These are phyloP conservation scores for Brachyhypopomus occidentalis DNA, from an alignment of 2,113 vertebrate species.

Conservation along the genomic window DNA sequence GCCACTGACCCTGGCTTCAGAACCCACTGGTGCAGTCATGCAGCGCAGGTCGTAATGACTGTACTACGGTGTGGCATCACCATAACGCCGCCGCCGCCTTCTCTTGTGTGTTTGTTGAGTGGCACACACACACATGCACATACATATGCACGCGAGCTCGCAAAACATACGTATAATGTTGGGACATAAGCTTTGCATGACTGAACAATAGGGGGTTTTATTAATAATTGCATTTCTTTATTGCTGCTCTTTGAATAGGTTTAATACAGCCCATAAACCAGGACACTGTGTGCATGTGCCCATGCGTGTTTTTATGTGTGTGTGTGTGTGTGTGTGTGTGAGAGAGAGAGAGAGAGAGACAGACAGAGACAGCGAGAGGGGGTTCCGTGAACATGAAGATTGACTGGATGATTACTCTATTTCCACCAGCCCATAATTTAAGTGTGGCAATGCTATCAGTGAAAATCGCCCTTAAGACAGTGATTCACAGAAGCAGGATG, in stretches of 20 bases:
- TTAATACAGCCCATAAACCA: slow-evolving; percentile 90
- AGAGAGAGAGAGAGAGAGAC: no score
- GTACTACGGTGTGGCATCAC: slow-evolving; percentile 34
- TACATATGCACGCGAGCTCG: no score
- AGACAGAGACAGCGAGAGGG: neutral
- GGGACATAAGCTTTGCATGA: slow-evolving; percentile 28
- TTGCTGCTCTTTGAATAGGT: slow-evolving; percentile 26
- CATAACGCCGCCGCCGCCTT: slow-evolving; percentile 20
- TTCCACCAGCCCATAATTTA: slow-evolving; percentile 85
- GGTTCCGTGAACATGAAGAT: slow-evolving; percentile 77
- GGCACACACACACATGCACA: slow-evolving; percentile 5
- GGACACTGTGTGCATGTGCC: slow-evolving; percentile 67
- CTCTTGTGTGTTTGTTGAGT: neutral
- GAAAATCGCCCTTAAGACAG: slow-evolving; percentile 68
- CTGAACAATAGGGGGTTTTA: slow-evolving; percentile 43
- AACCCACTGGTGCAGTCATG: slow-evolving; percentile 23
- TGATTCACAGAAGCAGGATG: slow-evolving; percentile 67
- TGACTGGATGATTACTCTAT: slow-evolving; percentile 85
- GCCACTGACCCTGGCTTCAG: neutral
- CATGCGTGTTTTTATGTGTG: slow-evolving; percentile 8
- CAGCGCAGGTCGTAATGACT: slow-evolving; percentile 28
- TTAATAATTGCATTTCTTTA: slow-evolving; percentile 49
- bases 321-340: no score
- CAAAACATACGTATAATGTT: neutral
- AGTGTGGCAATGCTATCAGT: slow-evolving; percentile 83